Conservation (phyloP, 2,888 invertebrate species). For the Pandemis corylana region DNA sequence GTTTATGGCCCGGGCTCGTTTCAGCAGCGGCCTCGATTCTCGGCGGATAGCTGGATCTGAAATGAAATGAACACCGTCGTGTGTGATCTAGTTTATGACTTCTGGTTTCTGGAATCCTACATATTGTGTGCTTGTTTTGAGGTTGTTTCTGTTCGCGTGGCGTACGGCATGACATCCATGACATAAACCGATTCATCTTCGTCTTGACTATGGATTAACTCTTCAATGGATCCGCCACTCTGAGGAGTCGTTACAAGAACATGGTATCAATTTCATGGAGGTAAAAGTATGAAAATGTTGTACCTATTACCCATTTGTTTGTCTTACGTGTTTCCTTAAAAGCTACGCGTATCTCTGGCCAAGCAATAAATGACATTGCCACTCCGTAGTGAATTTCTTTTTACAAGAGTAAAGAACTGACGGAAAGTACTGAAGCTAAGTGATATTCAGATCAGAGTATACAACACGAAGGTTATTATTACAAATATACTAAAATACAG, state of each 20-base stretch:
- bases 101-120: conserved; percentile 13
- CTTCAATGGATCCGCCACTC: too few species aligned
- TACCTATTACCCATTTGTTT: too few species aligned
- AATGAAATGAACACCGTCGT: not conserved
- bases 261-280: too few species aligned
- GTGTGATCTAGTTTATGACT: conserved; percentile 18
- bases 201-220: not conserved
- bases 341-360: not conserved
- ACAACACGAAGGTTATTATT: too few species aligned
- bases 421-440: too few species aligned
- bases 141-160: not conserved
- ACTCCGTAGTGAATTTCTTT: not conserved
- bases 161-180: not conserved
- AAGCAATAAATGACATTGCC: not conserved
- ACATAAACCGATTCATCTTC: not conserved
- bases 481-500: too few species aligned
- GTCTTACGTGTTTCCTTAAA: not conserved
- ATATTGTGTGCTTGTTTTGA: not conserved
- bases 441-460: too few species aligned
- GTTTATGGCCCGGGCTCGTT: not conserved
- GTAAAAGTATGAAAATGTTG: too few species aligned
- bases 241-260: too few species aligned
- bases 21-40: not conserved
- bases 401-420: too few species aligned
- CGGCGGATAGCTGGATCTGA: not conserved